Conservation (phyloP, 2,113 vertebrate genomes). For the Carassius auratus region DNA sequence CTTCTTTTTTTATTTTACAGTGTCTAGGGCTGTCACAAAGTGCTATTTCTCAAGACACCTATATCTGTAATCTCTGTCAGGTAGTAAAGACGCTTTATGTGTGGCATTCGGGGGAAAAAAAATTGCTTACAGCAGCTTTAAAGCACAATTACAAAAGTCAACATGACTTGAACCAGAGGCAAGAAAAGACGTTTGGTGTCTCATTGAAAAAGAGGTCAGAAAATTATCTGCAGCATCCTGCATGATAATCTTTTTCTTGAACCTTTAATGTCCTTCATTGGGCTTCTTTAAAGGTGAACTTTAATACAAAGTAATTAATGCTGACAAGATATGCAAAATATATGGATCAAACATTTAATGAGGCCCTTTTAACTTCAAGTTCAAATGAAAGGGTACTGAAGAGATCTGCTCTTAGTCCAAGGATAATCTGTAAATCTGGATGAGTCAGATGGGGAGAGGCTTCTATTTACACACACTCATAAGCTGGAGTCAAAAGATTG, state of each 20-base stretch:
- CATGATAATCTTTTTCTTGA: slow-evolving; percentile 32
- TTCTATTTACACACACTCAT: slow-evolving; percentile 28
- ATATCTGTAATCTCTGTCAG: slow-evolving; percentile 16
- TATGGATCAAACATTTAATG: slow-evolving; percentile 57
- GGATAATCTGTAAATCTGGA: slow-evolving; percentile 1
- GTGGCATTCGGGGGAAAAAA: background rate
- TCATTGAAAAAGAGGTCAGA: slow-evolving; percentile 31
- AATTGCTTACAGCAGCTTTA: slow-evolving; percentile 18
- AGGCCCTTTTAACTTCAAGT: slow-evolving; percentile 48
- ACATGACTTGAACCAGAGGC: background rate
- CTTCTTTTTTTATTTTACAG: background rate
- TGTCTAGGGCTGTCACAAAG: slow-evolving; percentile 2
- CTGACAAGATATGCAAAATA: slow-evolving; percentile 57
- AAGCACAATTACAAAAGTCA: background rate
- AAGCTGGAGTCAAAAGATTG: slow-evolving; percentile 33
- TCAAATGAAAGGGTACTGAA: slow-evolving; percentile 43
- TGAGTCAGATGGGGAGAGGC: slow-evolving; percentile 24
- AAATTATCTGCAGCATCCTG: slow-evolving; percentile 33
- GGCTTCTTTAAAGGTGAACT: slow-evolving; percentile 58
- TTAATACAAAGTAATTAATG: slow-evolving; percentile 60
- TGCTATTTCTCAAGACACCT: slow-evolving; percentile 4
- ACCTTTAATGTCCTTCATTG: slow-evolving; percentile 51
- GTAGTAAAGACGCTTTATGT: background rate
- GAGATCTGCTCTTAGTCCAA: slow-evolving; percentile 19
- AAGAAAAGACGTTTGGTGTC: slow-evolving; percentile 29